phyloP scores from a whole-genome alignment of 2,797 vertebrate species.

The Poeciliopsis infans region DNA sequence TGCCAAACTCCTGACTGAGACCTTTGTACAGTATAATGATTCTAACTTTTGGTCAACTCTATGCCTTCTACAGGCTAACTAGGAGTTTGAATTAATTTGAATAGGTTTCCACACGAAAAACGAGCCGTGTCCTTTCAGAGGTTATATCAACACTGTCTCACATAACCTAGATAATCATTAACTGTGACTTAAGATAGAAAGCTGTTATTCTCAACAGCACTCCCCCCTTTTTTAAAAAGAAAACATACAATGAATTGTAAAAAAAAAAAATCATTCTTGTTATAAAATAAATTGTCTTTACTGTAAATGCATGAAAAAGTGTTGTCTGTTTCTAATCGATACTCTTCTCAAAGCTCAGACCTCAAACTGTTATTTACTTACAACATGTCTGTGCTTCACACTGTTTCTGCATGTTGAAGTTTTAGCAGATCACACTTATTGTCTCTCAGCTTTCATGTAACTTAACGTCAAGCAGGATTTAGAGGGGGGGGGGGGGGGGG shows the following conservation, averaged over 20 bases:
- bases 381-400: conserved; percentile 15
- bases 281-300: background rate
- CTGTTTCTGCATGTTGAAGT: conserved; percentile 8
- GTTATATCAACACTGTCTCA: conserved; percentile 68
- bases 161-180: conserved; percentile 67
- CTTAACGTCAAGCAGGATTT: conserved; percentile 17
- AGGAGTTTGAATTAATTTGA: conserved; percentile 13
- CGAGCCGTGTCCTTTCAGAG: conserved; percentile 47
- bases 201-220: background rate
- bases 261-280: background rate
- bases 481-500: background rate
- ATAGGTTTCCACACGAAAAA: conserved; percentile 9
- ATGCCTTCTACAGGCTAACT: background rate
- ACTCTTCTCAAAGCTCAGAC: conserved; percentile 25
- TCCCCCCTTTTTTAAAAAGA: no score
- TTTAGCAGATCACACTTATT: conserved; percentile 50
- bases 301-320: background rate
- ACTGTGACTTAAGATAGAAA: conserved; percentile 38
- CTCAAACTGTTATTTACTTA: conserved; percentile 66
- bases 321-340: conserved; percentile 21
- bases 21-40: background rate
- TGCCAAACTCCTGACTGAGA: background rate
- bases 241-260: background rate
- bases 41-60: background rate
- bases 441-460: conserved; percentile 19